phyloP scores from a whole-genome alignment of 1,140 invertebrate species.

The Drosophila watanabei region DNA sequence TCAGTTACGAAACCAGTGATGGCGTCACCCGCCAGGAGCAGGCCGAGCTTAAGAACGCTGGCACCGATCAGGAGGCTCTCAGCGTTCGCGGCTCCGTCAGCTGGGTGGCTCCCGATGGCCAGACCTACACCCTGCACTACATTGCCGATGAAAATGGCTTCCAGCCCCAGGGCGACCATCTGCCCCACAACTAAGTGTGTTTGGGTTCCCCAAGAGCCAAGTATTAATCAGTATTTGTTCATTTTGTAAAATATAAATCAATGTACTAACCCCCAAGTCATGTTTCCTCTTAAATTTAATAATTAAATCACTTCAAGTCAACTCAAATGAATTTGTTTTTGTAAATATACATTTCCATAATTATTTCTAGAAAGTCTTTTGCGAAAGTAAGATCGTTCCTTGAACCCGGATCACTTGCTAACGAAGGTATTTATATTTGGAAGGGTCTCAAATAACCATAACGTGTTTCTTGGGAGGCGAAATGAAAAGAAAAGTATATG shows the following conservation, averaged over 20 bases:
- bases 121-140: constrained; percentile 88
- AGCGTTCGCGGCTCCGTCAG: constrained; percentile 89
- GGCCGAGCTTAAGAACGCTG: constrained; percentile 87
- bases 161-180: constrained; percentile 88
- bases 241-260: constrained; percentile 28
- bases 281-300: not conserved
- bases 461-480: constrained; percentile 10
- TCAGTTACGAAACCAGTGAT: constrained; percentile 89
- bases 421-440: constrained; percentile 13
- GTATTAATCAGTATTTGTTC: constrained; percentile 48
- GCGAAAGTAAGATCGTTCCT: constrained; percentile 13
- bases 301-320: not conserved
- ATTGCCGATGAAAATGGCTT: constrained; percentile 92
- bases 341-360: not conserved
- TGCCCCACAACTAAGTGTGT: constrained; percentile 74
- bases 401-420: constrained; percentile 47
- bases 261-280: not conserved
- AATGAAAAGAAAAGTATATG: constrained; percentile 52
- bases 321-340: not conserved
- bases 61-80: constrained; percentile 87
- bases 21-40: constrained; percentile 88
- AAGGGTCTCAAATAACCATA: constrained; percentile 11
- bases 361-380: not conserved
- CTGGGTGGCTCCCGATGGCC: constrained; percentile 89
- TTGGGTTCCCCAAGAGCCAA: not conserved